Evolutionary conservation across 2,888 invertebrate genomes (phyloP), one percentile per base, ranked within the genome.

Genomic region (Cheilosia vulpina): DNA sequence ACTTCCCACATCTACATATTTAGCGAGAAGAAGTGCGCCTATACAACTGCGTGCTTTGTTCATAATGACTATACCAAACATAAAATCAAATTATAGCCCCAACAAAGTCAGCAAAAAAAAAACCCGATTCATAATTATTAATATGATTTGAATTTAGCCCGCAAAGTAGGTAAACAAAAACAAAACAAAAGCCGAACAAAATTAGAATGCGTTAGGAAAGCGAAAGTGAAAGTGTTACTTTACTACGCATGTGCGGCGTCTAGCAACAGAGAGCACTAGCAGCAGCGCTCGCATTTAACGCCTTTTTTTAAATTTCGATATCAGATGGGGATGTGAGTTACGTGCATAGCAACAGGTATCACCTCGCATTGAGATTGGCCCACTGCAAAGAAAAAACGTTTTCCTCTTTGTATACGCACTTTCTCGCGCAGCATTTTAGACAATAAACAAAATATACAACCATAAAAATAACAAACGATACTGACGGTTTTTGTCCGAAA

Each of bases 191-290:
- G 21, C 11, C 43, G 38, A 58, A 45, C 9, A 17, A 27, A 62
- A 77, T 34, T 41, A 41, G 47, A 78, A 78, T 69, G 77, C 78
- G 71, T 57, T 65, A 63, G 71, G 57, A 63, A 65, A 79, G 65
- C 63, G 71, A 79, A 79, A 72, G 78, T 79, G 78, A 65, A 71
- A 79, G 71, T 65, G 52, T 58, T 65, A 69, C 45, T 7, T 47
- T n/a, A 24, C 65, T 58, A 71, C 65, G 65, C 77, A 78, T 78
- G 77, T 62, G 77, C 63, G 62, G 19, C 77, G 17, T 50, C 21
- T 31, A 50, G 55, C 47, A 60, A 27, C 41, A 62, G 27, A 47
- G 31, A 9, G n/a, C 19, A 27, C 27, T 6, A 34, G 11, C 13
- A 27, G 27, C 27, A 27, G 9, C 31, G 9, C 34, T 57, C 41